Evolutionary conservation across 1,140 invertebrate species (phyloP), one percentile per base, ranked within the genome.

Genomic region (Hylaeus anthracinus): DNA sequence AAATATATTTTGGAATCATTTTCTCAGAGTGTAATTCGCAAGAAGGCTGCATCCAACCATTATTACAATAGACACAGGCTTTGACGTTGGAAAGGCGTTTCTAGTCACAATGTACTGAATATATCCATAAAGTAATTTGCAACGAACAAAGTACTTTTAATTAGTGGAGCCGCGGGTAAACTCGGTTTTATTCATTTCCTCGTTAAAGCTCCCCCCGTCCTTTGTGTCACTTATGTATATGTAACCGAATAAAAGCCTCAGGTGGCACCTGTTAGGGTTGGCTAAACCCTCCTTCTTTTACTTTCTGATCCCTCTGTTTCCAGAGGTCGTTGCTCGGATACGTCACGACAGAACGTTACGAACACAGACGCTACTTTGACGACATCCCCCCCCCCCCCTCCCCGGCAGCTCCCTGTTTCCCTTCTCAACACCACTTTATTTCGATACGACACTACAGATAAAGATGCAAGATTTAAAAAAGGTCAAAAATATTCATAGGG

Each of bases 301-400:
- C 72, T 51, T 74, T 37, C 58, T 69, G 63, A 48, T 69, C 78
- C 78, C 78, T 80, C 72, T 74, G 72, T 80, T 80, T 80, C 64
- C 45, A 66, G 63, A 66, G 53, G 72, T 74, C 76, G 76, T 79
- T 74, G 72, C 78, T 65, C 72, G 63, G 78, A 74, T 73, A 74
- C 72, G 43, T 80, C 45, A 37, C 43, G 45, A 53, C 37, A n/a
- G 56, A 72, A 51, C 73, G 58, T 26, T 60, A 8, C 58, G 48
- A 26, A 58, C 71, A 58, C 43, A 15, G 43, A 66, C 41, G 37
- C 45, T 71, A 43, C 45, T 65, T 58, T 39, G 48, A 58, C 61
- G 41, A 51, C 26, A 37, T 60, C n/a, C 77, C 14, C 45, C n/a
- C 6, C 6, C 14, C 65, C 65, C 41, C 12, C 26, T 45, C 51